Evolutionary conservation across 2,113 vertebrate species (phyloP).

Genomic region (Malurus melanocephalus): DNA sequence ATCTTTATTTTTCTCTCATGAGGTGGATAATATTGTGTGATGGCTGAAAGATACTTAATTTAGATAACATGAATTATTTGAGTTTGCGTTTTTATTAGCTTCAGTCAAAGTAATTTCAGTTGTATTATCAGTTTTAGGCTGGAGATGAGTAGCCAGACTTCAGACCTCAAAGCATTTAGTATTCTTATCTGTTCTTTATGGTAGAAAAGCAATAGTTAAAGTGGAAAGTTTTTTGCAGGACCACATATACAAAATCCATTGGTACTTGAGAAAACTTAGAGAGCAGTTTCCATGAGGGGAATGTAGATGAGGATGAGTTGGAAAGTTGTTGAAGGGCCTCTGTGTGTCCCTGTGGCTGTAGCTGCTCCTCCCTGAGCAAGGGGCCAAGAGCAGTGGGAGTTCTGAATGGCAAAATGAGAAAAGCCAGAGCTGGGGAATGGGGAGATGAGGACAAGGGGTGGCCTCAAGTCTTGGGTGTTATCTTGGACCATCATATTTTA

Average conservation of each 20-base stretch:
- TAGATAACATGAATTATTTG: conserved; percentile 32
- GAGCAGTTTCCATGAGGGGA: neutral
- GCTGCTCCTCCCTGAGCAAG: neutral
- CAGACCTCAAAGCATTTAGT: neutral
- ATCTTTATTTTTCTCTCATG: neutral
- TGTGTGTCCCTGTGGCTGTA: neutral
- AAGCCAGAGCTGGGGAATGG: neutral
- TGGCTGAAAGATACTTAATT: conserved; percentile 49
- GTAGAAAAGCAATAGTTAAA: neutral
- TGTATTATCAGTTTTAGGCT: conserved; percentile 13
- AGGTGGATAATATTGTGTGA: neutral
- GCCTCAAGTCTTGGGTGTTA: neutral
- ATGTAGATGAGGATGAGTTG: neutral
- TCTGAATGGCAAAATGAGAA: neutral
- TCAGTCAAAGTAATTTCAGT: neutral
- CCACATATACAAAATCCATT: neutral
- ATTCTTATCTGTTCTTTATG: neutral
- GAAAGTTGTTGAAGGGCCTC: neutral
- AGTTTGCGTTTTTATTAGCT: conserved; percentile 22
- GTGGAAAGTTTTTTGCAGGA: neutral
- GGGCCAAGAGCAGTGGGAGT: neutral
- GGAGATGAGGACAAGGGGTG: neutral
- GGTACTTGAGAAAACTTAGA: neutral
- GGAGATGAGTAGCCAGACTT: conserved; percentile 5
- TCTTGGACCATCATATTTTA: neutral